Base-by-base conservation (phyloP, 2,888 invertebrate genomes). In the Cheiracanthium punctorium region DNA sequence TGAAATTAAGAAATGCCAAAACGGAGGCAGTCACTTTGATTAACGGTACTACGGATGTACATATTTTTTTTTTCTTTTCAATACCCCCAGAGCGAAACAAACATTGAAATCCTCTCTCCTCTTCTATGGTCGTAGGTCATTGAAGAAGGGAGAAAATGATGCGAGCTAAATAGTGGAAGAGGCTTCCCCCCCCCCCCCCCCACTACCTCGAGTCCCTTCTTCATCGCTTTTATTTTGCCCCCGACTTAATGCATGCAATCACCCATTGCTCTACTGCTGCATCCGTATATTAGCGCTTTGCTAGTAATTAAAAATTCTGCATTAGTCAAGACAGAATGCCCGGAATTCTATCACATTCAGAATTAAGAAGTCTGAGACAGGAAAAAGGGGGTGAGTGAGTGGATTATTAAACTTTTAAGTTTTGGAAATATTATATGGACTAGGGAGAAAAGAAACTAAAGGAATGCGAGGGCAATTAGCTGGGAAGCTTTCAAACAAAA, bases 281-380 rank as follows among this genome's bases (percentile, higher is more conserved):
- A 33, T 30, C 85, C 74, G n/a, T 74, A 75, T 85, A 85, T 85
- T 85, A 85, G 85, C 74, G 80, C 80, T 80, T 69, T 75, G 28
- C 74, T 43, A 85, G 85, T 85, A 85, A 85, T 85, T 85, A 85
- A 80, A 85, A 85, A 85, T 75, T 74, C 85, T 80, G 85, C 85
- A 84, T 84, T 84, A 74, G 82, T 48, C 58, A 32, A 67, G 69
- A 71, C 73, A 85, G 85, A 85, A 85, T 85, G 74, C 80, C 80
- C 65, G 80, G 85, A 80, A 85, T 84, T 80, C 84, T 84, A 84
- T 84, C 84, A 73, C 84, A 84, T 73, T 79, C 64, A 79, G 74
- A 84, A 84, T 84, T 73, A 84, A 84, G 84, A 84, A 84, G 82
- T 75, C 20, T 20, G 58, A 79, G 24, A 37, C 41, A 80, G 71